phyloP scores from a whole-genome alignment of 2,888 invertebrate species.

The Erebia palarica region DNA sequence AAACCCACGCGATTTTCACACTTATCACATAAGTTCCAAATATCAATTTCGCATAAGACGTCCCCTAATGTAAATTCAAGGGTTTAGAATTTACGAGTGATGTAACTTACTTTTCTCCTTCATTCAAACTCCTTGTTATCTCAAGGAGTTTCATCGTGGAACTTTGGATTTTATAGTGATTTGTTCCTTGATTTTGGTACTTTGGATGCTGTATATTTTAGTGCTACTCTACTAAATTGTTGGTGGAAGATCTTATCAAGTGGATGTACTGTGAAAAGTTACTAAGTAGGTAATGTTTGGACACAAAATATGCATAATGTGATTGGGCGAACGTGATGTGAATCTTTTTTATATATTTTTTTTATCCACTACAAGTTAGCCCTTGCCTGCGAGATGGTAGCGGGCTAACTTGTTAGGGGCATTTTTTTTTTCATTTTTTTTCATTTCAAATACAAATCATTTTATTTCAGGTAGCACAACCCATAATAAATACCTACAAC shows the following conservation, averaged over 20 bases:
- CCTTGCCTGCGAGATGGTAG: too few relatives aligned
- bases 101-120: constrained; percentile 35
- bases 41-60: constrained; percentile 15
- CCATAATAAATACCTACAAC: too few relatives aligned
- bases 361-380: too few relatives aligned
- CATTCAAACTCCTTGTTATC: constrained; percentile 34
- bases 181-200: constrained; percentile 29
- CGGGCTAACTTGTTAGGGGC: too few relatives aligned
- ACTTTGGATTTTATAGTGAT: constrained; percentile 35
- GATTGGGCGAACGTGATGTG: neutral
- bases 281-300: constrained; percentile 3
- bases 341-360: neutral
- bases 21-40: constrained; percentile 9
- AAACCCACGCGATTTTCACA: constrained; percentile 24
- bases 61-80: constrained; percentile 25
- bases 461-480: too few relatives aligned
- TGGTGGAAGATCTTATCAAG: neutral
- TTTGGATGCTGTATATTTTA: constrained; percentile 24
- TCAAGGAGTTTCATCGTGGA: constrained; percentile 29
- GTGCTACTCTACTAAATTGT: constrained; percentile 12
- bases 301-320: constrained; percentile 1
- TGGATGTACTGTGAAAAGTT: constrained; percentile 12
- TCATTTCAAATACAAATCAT: too few relatives aligned
- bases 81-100: constrained; percentile 35
- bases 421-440: too few relatives aligned